Evolutionary conservation across 2,888 invertebrate genomes (phyloP).

Genomic region (Celastrina argiolus): DNA sequence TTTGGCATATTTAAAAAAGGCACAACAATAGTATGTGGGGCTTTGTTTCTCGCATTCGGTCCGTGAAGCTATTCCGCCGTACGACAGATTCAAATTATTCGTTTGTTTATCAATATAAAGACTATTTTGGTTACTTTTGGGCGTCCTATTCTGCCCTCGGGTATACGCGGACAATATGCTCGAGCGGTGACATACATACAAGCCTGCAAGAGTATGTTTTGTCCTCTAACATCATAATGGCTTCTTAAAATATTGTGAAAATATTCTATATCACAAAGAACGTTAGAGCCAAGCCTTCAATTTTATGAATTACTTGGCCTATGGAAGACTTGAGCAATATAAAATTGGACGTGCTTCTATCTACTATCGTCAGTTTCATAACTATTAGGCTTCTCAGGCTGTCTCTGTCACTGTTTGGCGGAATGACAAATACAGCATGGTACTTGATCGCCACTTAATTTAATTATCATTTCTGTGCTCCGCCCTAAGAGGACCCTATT

Average conservation of each 20-base stretch:
- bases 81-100: slow-evolving; percentile 1
- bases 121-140: slow-evolving; percentile 1
- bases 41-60: slow-evolving; percentile 15
- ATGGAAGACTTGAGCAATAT: too few species aligned
- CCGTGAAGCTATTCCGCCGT: not conserved
- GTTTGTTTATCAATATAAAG: slow-evolving; percentile 10
- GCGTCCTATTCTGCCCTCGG: not conserved
- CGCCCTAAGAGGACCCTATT: too few species aligned
- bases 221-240: not conserved
- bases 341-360: too few species aligned
- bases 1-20: slow-evolving; percentile 19
- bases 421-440: too few species aligned
- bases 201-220: not conserved
- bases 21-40: slow-evolving; percentile 14
- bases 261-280: too few species aligned
- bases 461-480: too few species aligned
- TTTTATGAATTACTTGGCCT: too few species aligned
- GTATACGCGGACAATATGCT: not conserved
- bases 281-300: too few species aligned
- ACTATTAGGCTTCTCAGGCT: too few species aligned
- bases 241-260: not conserved
- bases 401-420: too few species aligned
- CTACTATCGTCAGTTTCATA: too few species aligned
- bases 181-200: not conserved
- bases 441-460: too few species aligned